Percentiles rank a stretch among this genome's conserved stretches.
Evolutionary conservation across 2,113 vertebrate species (phyloP).

Genomic region (Lepus timidus): DNA sequence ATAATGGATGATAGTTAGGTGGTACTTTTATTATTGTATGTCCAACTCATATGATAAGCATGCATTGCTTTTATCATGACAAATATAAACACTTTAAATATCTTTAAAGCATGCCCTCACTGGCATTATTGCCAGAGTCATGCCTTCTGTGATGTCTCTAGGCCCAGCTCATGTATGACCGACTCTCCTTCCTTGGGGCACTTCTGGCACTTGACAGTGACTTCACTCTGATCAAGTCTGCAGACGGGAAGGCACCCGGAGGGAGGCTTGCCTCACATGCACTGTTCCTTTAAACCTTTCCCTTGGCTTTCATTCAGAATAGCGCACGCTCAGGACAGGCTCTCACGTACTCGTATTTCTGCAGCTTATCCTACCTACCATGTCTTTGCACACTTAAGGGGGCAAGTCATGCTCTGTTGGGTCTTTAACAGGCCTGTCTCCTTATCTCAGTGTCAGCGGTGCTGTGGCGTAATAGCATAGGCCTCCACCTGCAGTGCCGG

Average conservation of each 20-base stretch:
- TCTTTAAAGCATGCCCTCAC: not conserved
- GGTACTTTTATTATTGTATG: not conserved
- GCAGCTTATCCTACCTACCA: accelerated
- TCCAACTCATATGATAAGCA: not conserved
- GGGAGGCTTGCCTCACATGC: not conserved
- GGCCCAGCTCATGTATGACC: not conserved
- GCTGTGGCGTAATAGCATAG: no score
- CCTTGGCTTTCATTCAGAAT: not conserved
- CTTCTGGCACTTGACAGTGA: not conserved
- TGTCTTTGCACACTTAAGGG: not conserved
- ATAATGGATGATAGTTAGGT: not conserved
- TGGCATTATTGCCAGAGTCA: not conserved
- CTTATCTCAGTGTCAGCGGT: not conserved
- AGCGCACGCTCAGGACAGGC: not conserved
- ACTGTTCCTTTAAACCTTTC: not conserved
- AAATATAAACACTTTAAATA: not conserved
- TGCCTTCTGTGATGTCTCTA: not conserved
- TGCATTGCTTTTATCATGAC: not conserved
- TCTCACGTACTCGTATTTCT: not conserved
- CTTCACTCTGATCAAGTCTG: not conserved
- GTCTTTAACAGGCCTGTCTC: not conserved
- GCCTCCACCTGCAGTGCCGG: no score
- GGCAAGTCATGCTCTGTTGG: not conserved
- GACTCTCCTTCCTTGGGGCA: not conserved
- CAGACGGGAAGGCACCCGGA: accelerated